Base-by-base conservation (phyloP, 2,113 vertebrate species). In the Felis chaus region DNA sequence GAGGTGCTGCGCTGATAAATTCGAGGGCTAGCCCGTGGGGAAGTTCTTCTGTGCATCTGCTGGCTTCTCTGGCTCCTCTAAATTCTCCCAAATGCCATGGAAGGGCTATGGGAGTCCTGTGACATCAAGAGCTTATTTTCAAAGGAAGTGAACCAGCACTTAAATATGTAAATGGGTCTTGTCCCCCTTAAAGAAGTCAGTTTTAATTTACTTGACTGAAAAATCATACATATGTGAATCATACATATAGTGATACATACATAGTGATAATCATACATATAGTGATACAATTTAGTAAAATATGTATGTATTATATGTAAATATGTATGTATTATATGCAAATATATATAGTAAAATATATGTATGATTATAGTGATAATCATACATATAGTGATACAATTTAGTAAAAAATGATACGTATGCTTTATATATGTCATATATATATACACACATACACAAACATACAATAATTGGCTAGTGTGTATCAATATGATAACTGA, bases 91-190 rank as follows among this genome's bases (percentile, higher is more conserved):
- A 69, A 93, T 3, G 9, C 31, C 36, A 12, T 27, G 25, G 63
- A 71, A 89, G 63, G 25, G 16, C 57, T 85, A 8, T 61, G 57
- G 50, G 41, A 61, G 57, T 61, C 57, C 53, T 71, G n/a, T 87
- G n/a, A 94, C 84, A n/a, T 45, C 45, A 93, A 84, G 5, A 87
- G 11, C 18, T 94, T 89, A 91, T 89, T 91, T 94, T 78, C 55
- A 88, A 95, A 95, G 39, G 45, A 95, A 93, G 39, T 73, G 31
- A 94, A 48, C 13, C 5, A 41, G 61, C 90, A 89, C 10, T 85
- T 94, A 84, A 83, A 84, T 82, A 83, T 57, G 83, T 29, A 95
- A 95, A 71, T 68, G n/a, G 53, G 39, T 39, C 93, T 95, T 97
- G 41, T 74, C 68, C 8, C 66, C 13, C 95, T 78, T 71, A 92